Percentiles rank a stretch among this genome's conserved stretches.
These are phyloP conservation scores for Camponotus vicinus DNA, from an alignment of 1,140 invertebrate species.

Conservation along the genomic window DNA sequence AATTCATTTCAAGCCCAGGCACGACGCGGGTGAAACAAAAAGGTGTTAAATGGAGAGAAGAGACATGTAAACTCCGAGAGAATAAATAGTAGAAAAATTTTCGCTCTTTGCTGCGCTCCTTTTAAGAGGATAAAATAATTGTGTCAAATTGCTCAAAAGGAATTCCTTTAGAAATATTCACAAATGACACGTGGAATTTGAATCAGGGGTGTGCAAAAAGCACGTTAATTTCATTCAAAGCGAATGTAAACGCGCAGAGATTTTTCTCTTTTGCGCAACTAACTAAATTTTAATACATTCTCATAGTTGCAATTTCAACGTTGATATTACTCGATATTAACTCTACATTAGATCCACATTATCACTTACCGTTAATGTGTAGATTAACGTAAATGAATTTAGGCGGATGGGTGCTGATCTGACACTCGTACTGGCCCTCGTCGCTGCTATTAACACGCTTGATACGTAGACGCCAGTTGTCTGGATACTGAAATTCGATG, in stretches of 20 bases:
- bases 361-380: conserved; percentile 90
- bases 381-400: conserved; percentile 91
- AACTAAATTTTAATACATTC: background rate
- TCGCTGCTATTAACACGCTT: conserved; percentile 90
- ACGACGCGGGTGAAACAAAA: conserved; percentile 11
- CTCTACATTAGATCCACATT: background rate
- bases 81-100: conserved; percentile 33
- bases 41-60: conserved; percentile 18
- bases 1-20: conserved; percentile 10
- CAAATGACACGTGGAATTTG: background rate
- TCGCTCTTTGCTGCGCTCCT: conserved; percentile 32
- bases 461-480: conserved; percentile 92
- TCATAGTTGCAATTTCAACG: background rate
- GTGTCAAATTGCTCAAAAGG: conserved; percentile 19
- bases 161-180: conserved; percentile 21
- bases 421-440: conserved; percentile 92
- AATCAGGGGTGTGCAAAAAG: background rate
- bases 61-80: conserved; percentile 24
- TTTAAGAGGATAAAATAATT: conserved; percentile 46
- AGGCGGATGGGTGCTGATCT: conserved; percentile 92
- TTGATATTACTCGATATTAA: background rate
- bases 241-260: background rate
- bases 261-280: background rate
- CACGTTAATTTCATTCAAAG: background rate
- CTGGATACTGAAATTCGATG: conserved; percentile 92